These are phyloP conservation scores for Amniataba percoides DNA, from an alignment of 2,797 vertebrate species.

Conservation along the genomic window DNA sequence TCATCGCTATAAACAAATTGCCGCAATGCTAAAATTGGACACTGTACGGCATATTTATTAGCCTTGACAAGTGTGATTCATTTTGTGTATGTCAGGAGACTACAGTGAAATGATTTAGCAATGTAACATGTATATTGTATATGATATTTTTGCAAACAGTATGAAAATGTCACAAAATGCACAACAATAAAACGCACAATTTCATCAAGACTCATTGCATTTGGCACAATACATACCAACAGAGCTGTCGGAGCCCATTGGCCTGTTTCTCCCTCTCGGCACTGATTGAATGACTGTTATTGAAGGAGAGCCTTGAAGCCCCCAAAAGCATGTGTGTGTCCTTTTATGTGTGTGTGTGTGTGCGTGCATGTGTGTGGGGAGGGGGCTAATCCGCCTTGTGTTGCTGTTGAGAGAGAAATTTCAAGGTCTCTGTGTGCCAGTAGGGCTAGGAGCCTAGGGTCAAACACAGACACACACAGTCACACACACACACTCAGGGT, in stretches of 20 bases:
- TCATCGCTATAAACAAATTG: constrained; percentile 34
- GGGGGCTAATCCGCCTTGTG: constrained; percentile 68
- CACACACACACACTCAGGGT: constrained; percentile 17
- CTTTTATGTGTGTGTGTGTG: neutral
- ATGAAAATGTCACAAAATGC: neutral
- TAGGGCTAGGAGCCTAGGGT: constrained; percentile 53
- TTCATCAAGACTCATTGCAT: neutral
- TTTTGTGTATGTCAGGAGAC: neutral
- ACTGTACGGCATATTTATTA: constrained; percentile 20
- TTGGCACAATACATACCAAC: neutral
- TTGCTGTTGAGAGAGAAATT: constrained; percentile 62
- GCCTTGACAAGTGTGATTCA: neutral
- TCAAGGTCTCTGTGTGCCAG: constrained; percentile 66
- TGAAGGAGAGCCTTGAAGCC: constrained; percentile 33
- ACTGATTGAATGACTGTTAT: constrained; percentile 42
- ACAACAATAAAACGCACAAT: neutral
- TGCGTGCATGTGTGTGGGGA: neutral
- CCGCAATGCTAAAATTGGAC: constrained; percentile 49
- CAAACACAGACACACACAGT: constrained; percentile 40
- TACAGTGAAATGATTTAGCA: neutral
- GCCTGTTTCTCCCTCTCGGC: constrained; percentile 30
- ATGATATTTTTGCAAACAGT: neutral
- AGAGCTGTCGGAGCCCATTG: constrained; percentile 25
- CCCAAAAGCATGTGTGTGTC: constrained; percentile 9
- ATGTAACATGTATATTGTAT: neutral